Evolutionary conservation across 1,140 invertebrate genomes (phyloP).

Genomic region (Acromyrmex echinatior): DNA sequence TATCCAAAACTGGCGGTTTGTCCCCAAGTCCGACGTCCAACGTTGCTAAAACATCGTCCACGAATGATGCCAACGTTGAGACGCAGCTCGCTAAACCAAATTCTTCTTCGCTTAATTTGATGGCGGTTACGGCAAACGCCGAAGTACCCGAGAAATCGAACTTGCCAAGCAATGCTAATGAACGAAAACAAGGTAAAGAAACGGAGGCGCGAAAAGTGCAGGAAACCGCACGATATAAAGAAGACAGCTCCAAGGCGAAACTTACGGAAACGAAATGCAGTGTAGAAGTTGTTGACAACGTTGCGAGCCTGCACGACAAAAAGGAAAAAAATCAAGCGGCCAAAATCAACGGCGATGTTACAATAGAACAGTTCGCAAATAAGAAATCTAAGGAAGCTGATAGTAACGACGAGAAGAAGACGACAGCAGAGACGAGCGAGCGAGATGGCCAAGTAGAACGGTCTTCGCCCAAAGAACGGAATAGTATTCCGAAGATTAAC

Average conservation of each 20-base stretch:
- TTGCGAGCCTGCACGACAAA: conserved; percentile 13
- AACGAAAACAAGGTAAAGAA: conserved; percentile 56
- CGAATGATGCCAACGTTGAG: conserved; percentile 15
- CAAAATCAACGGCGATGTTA: conserved; percentile 61
- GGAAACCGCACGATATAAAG: conserved; percentile 12
- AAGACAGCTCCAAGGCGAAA: conserved; percentile 48
- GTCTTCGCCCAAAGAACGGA: conserved; percentile 19
- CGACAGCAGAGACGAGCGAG: conserved; percentile 40
- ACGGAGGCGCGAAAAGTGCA: conserved; percentile 41
- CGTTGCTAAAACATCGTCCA: conserved; percentile 65
- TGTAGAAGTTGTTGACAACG: background rate
- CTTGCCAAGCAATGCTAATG: background rate
- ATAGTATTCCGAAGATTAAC: conserved; percentile 16
- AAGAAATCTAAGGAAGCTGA: conserved; percentile 37
- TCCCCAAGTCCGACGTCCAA: conserved; percentile 44
- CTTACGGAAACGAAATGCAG: conserved; percentile 24
- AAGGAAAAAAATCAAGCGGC: conserved; percentile 46
- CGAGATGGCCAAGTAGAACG: conserved; percentile 1
- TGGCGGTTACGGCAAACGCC: background rate
- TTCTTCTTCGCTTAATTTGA: conserved; percentile 21
- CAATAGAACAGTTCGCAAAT: conserved; percentile 7
- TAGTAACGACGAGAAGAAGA: conserved; percentile 34
- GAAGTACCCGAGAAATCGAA: conserved; percentile 3
- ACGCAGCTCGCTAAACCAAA: conserved; percentile 28
- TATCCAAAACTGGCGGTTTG: conserved; percentile 76